Percentiles rank a stretch among this genome's conserved stretches.
These are phyloP conservation scores for Cantharis nigra DNA, from an alignment of 2,888 invertebrate species.

Conservation along the genomic window DNA sequence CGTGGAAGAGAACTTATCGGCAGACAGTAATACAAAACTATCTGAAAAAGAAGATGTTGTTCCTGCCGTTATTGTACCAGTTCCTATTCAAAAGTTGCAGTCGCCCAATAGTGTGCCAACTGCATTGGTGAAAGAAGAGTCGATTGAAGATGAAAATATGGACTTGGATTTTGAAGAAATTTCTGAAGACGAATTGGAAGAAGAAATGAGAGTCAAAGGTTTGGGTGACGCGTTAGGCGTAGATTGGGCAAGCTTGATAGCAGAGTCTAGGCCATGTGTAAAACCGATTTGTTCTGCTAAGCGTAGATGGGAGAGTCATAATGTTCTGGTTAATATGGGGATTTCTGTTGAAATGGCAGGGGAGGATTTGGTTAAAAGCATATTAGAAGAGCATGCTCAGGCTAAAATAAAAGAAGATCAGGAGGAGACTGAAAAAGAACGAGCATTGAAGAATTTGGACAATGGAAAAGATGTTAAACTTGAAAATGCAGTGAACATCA, in stretches of 20 bases:
- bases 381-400: slow-evolving; percentile 52
- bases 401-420: slow-evolving; percentile 43
- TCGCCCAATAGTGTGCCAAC: slow-evolving; percentile 41
- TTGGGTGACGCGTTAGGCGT: slow-evolving; percentile 94
- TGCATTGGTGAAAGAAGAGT: slow-evolving; percentile 54
- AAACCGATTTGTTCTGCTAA: slow-evolving; percentile 64
- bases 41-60: slow-evolving; percentile 41
- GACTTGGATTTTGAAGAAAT: slow-evolving; percentile 88
- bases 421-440: slow-evolving; percentile 24
- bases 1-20: slow-evolving; percentile 10
- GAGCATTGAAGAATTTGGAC: neutral
- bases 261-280: slow-evolving; percentile 68
- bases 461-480: slow-evolving; percentile 23
- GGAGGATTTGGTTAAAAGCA: slow-evolving; percentile 60
- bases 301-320: slow-evolving; percentile 80
- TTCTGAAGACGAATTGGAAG: slow-evolving; percentile 87
- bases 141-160: slow-evolving; percentile 72
- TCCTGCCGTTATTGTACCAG: slow-evolving; percentile 39
- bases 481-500: slow-evolving; percentile 37
- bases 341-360: slow-evolving; percentile 81
- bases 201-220: slow-evolving; percentile 73
- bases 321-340: slow-evolving; percentile 79
- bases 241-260: slow-evolving; percentile 89
- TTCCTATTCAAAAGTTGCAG: slow-evolving; percentile 44
- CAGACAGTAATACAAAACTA: slow-evolving; percentile 14